Base-by-base conservation (phyloP, 2,888 invertebrate genomes). In the Zonitis immaculata region DNA sequence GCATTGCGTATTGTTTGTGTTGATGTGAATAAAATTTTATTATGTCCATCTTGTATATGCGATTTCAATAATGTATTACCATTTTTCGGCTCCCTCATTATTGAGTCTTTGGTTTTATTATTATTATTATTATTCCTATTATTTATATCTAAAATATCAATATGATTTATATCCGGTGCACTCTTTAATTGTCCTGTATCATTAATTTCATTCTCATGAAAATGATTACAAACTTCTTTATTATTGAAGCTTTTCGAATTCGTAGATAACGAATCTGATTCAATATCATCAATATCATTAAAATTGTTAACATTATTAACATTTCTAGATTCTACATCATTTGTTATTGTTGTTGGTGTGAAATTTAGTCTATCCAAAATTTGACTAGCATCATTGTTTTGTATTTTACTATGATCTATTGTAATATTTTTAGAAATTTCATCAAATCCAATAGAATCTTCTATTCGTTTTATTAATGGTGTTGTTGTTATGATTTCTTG, bases 1-100 rank as follows among this genome's bases (percentile, higher is more conserved):
- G 51, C 25, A 18, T 47, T 30, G 0, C 26, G 27, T 9, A 56
- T 50, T 28, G 42, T 45, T 46, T 54, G 50, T 20, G 52, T 51
- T 26, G 52, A 56, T 30, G 51, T 57, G 16, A 49, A 55, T 16
- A 57, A 18, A 27, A 53, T 55, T 35, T 54, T 51, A 27, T 14
- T 18, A 22, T 44, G 49, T 11, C 39, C 39, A 39, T 39, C 18
- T 39, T 39, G 39, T n/a, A 26, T 6, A 26, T 26, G 18, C 5
- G 25, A 30, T 47, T 48, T 53, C 9, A 47, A 28, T 25, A 44
- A 42, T 28, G 30, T 44, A 39, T 44, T 48, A 9, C 44, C 51
- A 14, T 47, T 49, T 30, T 8, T 11, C 11, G 45, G 26, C 16
- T 39, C 39, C 20, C 18, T 9, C 3, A n/a, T 20, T 18, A 16